Evolutionary conservation across 2,113 vertebrate genomes (phyloP), one percentile per base, ranked within the genome.

Genomic region (Pipra filicauda): DNA sequence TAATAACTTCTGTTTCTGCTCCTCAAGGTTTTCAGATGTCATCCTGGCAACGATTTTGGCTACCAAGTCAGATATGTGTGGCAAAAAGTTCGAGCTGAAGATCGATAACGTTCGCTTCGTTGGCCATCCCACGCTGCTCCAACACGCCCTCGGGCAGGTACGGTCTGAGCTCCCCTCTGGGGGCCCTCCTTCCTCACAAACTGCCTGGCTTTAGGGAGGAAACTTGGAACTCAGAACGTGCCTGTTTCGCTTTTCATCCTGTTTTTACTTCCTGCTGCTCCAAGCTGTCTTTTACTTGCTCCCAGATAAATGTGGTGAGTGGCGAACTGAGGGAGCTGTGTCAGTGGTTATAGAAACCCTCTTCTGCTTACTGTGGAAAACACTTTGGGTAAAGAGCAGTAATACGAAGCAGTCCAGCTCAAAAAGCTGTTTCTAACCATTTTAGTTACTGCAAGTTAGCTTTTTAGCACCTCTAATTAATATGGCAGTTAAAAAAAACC

Each of bases 71-170:
- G 99, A 99, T 74, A 99, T 99, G 98, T 99, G 99, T 78, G 99
- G 99, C 70, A 99, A 99, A 94, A 99, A 99, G 96, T 99, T 99
- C 98, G 99, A 99, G 77, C 94, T 99, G 98, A 99, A 99, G 98
- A 99, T 99, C 4, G 99, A 99, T 93, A 99, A 99, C 1, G 99
- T 99, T 95, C 98, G 99, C 58, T 99, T 99, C 92, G 99, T 99
- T 64, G 99, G 99, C 21, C 99, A 99, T 73, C 99, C 99, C 1
- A 99, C 99, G 0, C 97, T 99, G 64, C 98, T 99, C 15, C 99
- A 99, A 96, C 98, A 99, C 49, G 98, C 98, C 16, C 97, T 98
- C 3, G 98, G 98, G 77, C 98, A 98, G 98, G 98, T 98, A 98
- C 0, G 13, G 33, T 33, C 4, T 2, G 5, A 95, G 83, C 12